Percentiles rank a stretch among this genome's conserved stretches.
phyloP scores from a whole-genome alignment of 2,888 invertebrate species.

The Dryobota labecula region DNA sequence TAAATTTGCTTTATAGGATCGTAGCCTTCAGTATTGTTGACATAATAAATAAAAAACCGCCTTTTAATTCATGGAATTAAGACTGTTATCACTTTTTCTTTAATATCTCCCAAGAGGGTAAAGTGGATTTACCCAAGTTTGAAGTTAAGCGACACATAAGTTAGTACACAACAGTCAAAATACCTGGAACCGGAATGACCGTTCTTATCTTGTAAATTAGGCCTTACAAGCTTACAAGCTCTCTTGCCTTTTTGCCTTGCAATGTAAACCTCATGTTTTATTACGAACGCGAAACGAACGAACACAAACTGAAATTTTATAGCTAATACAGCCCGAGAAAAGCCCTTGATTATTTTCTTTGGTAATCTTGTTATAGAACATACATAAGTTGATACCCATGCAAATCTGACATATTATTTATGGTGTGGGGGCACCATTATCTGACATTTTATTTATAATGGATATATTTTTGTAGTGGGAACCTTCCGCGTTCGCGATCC shows the following conservation, averaged over 20 bases:
- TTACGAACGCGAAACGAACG: neutral
- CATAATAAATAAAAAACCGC: too few relatives aligned
- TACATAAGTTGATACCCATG: neutral
- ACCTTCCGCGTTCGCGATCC: constrained; percentile 91
- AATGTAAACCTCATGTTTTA: neutral
- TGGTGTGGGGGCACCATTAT: neutral
- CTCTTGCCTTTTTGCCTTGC: neutral
- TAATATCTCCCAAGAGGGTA: too few relatives aligned
- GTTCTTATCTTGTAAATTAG: neutral
- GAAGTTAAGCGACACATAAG: too few relatives aligned
- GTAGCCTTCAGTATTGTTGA: too few relatives aligned
- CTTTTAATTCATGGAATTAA: too few relatives aligned
- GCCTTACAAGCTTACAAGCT: neutral
- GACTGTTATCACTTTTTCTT: too few relatives aligned
- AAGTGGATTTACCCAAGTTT: too few relatives aligned
- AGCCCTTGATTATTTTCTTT: neutral
- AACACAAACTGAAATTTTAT: neutral
- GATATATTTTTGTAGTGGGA: constrained; percentile 85
- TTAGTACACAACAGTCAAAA: neutral
- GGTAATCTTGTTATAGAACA: constrained; percentile 3
- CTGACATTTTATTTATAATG: neutral
- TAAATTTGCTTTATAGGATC: too few relatives aligned
- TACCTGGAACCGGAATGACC: neutral
- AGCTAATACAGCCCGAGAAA: neutral
- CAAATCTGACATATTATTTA: neutral